Conservation (phyloP, 2,113 vertebrate species). For the Prunella fulvescens region DNA sequence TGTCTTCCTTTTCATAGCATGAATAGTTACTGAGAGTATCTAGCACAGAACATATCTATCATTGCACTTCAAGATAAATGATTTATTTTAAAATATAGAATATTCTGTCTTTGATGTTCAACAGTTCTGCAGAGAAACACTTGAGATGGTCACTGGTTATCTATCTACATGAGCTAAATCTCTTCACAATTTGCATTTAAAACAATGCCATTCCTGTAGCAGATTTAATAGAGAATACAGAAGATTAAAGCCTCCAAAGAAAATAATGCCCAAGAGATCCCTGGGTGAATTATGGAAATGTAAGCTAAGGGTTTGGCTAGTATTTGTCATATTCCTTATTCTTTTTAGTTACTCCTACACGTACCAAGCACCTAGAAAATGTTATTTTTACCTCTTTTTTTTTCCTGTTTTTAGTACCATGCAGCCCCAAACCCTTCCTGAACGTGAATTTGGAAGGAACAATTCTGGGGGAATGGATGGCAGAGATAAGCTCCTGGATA, state of each 20-base stretch:
- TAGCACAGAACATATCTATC: not conserved
- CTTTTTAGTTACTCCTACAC: not conserved
- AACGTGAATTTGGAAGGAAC: not conserved
- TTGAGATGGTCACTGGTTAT: constrained; percentile 56
- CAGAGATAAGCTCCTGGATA: constrained; percentile 56
- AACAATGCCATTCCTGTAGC: constrained; percentile 5
- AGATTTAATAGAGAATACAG: not conserved
- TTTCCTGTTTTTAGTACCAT: not conserved
- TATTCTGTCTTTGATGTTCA: constrained; percentile 58
- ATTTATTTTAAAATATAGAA: constrained; percentile 37
- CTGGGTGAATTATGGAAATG: not conserved
- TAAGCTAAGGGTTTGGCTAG: not conserved
- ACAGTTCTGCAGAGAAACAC: constrained; percentile 21
- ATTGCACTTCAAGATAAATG: constrained; percentile 30
- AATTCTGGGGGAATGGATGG: constrained; percentile 37
- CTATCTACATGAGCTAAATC: constrained; percentile 6
- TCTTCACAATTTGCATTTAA: constrained; percentile 46
- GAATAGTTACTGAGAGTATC: constrained; percentile 3
- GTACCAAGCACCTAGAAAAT: not conserved
- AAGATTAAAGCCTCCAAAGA: constrained; percentile 26
- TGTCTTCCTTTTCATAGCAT: not conserved
- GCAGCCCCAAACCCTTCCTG: not conserved
- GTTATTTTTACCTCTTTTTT: not conserved
- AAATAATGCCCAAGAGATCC: constrained; percentile 11
- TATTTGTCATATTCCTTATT: not conserved